Evolutionary conservation across 2,888 invertebrate species (phyloP), one percentile per base, ranked within the genome.

Genomic region (Mesopsocus fuscifrons): DNA sequence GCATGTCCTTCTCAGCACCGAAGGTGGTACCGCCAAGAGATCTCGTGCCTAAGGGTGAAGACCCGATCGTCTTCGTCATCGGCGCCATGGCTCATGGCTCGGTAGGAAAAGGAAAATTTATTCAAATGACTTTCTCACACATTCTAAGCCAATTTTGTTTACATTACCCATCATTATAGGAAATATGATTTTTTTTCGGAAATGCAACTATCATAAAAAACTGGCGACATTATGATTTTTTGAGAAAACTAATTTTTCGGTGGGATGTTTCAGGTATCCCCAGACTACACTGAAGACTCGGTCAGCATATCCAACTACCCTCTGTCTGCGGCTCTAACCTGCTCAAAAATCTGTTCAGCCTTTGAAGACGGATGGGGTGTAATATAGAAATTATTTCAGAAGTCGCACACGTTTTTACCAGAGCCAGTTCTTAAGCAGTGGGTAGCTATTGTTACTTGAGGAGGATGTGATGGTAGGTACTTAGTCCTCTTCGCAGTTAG

Each of bases 41-140:
- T 33, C 59, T 95, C 26, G 85, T 88, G 6, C 85, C 85, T 1
- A 63, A 66, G 13, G 68, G 71, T 41, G 82, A 89, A 48, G 73
- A 74, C 45, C 92, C 95, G 1, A 71, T 95, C 45, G 91, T 82
- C 0, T 66, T 98, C 50, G 79, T 95, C 2, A 68, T 98, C 45
- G 98, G 98, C 32, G 92, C 97, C 2, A 94, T 98, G 80, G 97
- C 98, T 0, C 89, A 94, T 63, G 98, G 98, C 44, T 83, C 81
- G 62, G 77, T 97, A 47, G 53, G 71, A n/a, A n/a, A n/a, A n/a
- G 75, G 52, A 20, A 17, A 9, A 43, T 43, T 11, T 2, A 13
- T n/a, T 18, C 16, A 43, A 21, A 8, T 43, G 1, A 22, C 26
- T 8, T 5, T 38, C 2, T 3, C n/a, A n/a, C n/a, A n/a, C n/a